These are phyloP conservation scores for Bombus waltoni DNA, from an alignment of 1,140 invertebrate species.

Conservation along the genomic window DNA sequence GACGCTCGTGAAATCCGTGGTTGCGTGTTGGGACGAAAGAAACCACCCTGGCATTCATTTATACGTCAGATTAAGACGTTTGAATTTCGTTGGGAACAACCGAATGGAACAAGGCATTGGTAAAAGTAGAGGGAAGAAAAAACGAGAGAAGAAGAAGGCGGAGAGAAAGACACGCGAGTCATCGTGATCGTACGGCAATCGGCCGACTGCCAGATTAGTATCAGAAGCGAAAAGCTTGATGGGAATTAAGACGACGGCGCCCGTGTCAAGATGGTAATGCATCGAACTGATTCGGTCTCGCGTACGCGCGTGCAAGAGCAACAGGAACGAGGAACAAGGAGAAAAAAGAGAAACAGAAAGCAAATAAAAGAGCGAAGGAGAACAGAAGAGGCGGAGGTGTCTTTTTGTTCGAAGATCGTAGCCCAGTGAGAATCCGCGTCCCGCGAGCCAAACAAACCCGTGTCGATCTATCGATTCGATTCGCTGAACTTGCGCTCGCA, in stretches of 20 bases:
- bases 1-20: slow-evolving; percentile 44
- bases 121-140: neutral
- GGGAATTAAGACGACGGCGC: slow-evolving; percentile 65
- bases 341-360: neutral
- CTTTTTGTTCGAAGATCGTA: slow-evolving; percentile 3
- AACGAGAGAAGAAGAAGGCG: neutral
- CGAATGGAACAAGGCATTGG: slow-evolving; percentile 4
- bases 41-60: slow-evolving; percentile 46
- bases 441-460: no score
- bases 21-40: slow-evolving; percentile 20
- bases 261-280: slow-evolving; percentile 50
- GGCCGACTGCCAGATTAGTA: slow-evolving; percentile 69
- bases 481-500: neutral
- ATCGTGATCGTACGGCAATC: slow-evolving; percentile 61
- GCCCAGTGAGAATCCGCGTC: neutral
- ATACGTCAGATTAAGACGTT: slow-evolving; percentile 70
- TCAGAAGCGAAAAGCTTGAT: slow-evolving; percentile 60
- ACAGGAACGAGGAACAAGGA: neutral
- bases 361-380: neutral
- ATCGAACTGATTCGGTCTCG: slow-evolving; percentile 59
- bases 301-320: neutral
- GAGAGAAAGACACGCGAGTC: slow-evolving; percentile 36
- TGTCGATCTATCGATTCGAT: no score
- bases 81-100: slow-evolving; percentile 26
- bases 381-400: no score